Conservation (phyloP, 2,888 invertebrate genomes). For the Drosophila fulvimacula region DNA sequence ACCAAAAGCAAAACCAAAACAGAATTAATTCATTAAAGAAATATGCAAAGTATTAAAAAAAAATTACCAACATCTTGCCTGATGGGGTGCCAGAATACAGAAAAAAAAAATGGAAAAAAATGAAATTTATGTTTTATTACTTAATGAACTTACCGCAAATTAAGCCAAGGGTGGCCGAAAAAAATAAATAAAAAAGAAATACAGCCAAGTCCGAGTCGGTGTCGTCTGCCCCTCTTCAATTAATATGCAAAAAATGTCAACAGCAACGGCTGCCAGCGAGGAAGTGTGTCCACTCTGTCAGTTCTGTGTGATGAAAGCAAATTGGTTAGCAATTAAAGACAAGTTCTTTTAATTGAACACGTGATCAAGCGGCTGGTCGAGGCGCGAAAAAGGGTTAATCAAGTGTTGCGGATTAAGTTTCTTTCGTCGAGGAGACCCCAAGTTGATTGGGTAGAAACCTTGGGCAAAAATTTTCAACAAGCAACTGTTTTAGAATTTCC, state of each 20-base stretch:
- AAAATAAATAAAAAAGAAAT: not conserved
- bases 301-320: slow-evolving; percentile 55
- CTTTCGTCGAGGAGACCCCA: too few species aligned
- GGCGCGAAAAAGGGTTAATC: slow-evolving; percentile 39
- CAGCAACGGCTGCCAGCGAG: slow-evolving; percentile 57
- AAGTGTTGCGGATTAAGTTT: slow-evolving; percentile 6
- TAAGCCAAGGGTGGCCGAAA: slow-evolving; percentile 65
- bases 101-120: slow-evolving; percentile 41
- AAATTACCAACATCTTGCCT: slow-evolving; percentile 60
- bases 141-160: slow-evolving; percentile 83
- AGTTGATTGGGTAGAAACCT: too few species aligned
- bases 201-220: slow-evolving; percentile 23
- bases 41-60: slow-evolving; percentile 80
- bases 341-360: slow-evolving; percentile 72
- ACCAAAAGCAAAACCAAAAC: slow-evolving; percentile 75
- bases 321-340: slow-evolving; percentile 73
- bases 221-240: slow-evolving; percentile 67
- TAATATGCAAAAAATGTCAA: slow-evolving; percentile 83
- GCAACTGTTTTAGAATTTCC: too few species aligned
- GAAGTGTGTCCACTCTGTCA: slow-evolving; percentile 45
- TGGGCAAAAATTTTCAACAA: too few species aligned
- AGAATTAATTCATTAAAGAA: slow-evolving; percentile 84
- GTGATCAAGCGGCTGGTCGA: slow-evolving; percentile 31
- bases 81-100: slow-evolving; percentile 40
- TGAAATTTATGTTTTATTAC: slow-evolving; percentile 81